These are phyloP conservation scores for Neostethus bicornis DNA, from an alignment of 2,797 vertebrate species.

Conservation along the genomic window DNA sequence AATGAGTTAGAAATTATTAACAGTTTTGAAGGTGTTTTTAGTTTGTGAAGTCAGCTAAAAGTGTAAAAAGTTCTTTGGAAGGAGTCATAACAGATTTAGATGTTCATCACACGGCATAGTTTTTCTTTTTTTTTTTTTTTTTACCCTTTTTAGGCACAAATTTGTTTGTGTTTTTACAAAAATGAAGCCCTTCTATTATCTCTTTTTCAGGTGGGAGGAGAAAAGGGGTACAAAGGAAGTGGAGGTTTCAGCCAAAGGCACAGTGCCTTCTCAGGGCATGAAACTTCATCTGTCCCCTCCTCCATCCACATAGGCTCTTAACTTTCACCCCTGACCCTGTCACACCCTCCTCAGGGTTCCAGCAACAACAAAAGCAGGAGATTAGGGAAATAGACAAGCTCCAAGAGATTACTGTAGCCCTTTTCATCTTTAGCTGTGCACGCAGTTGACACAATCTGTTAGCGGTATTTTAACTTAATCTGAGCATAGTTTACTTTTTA, in stretches of 20 bases:
- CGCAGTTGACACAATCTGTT: slow-evolving; percentile 78
- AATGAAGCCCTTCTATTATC: slow-evolving; percentile 61
- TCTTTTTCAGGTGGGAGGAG: slow-evolving; percentile 28
- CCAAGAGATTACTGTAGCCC: slow-evolving; percentile 75
- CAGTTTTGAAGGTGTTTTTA: slow-evolving; percentile 5
- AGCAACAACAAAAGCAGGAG: slow-evolving; percentile 75
- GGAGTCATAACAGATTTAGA: slow-evolving; percentile 28
- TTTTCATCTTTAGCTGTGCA: slow-evolving; percentile 65
- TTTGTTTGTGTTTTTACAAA: slow-evolving; percentile 71
- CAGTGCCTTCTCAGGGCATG: slow-evolving; percentile 55
- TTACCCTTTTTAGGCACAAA: slow-evolving; percentile 58
- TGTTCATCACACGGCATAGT: slow-evolving; percentile 57
- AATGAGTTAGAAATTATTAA: slow-evolving; percentile 21
- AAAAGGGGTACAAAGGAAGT: slow-evolving; percentile 42
- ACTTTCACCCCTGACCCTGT: slow-evolving; percentile 81
- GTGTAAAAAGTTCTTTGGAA: slow-evolving; percentile 9
- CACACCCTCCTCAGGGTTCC: slow-evolving; percentile 73
- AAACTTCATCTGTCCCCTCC: slow-evolving; percentile 69
- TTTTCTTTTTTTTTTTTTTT: slow-evolving; percentile 60
- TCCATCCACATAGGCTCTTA: slow-evolving; percentile 73
- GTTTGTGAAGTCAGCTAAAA: slow-evolving; percentile 2
- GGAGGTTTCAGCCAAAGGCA: slow-evolving; percentile 57
- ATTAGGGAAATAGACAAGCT: slow-evolving; percentile 76
- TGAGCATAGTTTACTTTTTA: slow-evolving; percentile 66
- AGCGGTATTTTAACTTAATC: slow-evolving; percentile 74